These are phyloP conservation scores for Callocephalon fimbriatum DNA, from an alignment of 2,113 vertebrate species.

Conservation along the genomic window DNA sequence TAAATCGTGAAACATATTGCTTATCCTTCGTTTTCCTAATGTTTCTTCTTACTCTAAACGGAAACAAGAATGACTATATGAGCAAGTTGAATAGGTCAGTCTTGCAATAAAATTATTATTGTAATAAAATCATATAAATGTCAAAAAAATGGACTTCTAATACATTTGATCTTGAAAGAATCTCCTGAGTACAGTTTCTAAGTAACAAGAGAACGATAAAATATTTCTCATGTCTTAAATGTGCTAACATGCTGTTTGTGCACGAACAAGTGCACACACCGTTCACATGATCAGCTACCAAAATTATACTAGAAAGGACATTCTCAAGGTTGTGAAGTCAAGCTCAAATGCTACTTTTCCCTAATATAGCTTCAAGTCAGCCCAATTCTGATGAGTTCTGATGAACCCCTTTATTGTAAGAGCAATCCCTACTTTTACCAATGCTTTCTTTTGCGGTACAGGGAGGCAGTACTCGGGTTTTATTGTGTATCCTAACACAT, in stretches of 20 bases:
- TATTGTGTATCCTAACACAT: neutral
- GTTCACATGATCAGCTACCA: conserved; percentile 47
- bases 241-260: neutral
- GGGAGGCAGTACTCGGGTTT: neutral
- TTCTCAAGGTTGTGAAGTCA: conserved; percentile 47
- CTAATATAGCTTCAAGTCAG: neutral
- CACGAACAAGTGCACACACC: neutral
- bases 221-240: neutral
- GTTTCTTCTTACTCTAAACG: neutral
- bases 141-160: neutral
- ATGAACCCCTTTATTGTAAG: neutral
- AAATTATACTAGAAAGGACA: conserved; percentile 31
- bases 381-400: neutral
- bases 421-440: neutral
- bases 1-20: neutral
- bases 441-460: neutral
- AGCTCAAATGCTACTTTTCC: conserved; percentile 1
- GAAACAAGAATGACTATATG: neutral
- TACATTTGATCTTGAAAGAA: neutral
- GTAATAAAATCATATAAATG: neutral
- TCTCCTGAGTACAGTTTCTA: neutral
- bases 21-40: neutral
- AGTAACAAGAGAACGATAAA: neutral
- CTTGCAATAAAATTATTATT: neutral
- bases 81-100: neutral